Evolutionary conservation across 2,113 vertebrate genomes (phyloP).

Genomic region (Cottus gobio): DNA sequence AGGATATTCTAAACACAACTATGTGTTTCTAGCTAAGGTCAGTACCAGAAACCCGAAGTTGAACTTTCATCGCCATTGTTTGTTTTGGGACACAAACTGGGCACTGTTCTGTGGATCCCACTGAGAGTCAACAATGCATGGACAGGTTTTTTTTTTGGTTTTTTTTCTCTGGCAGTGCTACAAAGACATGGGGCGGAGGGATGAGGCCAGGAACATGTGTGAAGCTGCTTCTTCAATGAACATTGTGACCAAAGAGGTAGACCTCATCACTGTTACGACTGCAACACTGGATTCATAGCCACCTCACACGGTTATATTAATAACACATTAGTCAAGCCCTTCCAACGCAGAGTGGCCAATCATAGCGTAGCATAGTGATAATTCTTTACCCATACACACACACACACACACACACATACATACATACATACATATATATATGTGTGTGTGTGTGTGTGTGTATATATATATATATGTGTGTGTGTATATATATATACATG

Average conservation of each 20-base stretch:
- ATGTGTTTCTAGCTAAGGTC: conserved; percentile 95
- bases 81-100: neutral
- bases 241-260: conserved; percentile 89
- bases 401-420: no score
- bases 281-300: no score
- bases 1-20: conserved; percentile 93
- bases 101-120: neutral
- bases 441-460: no score
- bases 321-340: no score
- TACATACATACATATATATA: no score
- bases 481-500: no score
- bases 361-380: no score
- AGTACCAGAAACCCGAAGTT: conserved; percentile 20
- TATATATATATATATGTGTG: no score
- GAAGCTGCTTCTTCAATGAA: conserved; percentile 85
- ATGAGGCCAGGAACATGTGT: conserved; percentile 86
- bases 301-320: no score
- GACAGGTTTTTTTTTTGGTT: neutral
- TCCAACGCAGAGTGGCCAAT: no score
- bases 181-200: conserved; percentile 86
- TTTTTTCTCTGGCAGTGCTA: conserved; percentile 87
- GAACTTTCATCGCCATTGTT: neutral
- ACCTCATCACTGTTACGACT: conserved; percentile 26
- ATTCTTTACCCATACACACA: no score
- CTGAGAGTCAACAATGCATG: neutral